Conservation (phyloP, 1,140 invertebrate species). For the Brachionus manjavacas region DNA sequence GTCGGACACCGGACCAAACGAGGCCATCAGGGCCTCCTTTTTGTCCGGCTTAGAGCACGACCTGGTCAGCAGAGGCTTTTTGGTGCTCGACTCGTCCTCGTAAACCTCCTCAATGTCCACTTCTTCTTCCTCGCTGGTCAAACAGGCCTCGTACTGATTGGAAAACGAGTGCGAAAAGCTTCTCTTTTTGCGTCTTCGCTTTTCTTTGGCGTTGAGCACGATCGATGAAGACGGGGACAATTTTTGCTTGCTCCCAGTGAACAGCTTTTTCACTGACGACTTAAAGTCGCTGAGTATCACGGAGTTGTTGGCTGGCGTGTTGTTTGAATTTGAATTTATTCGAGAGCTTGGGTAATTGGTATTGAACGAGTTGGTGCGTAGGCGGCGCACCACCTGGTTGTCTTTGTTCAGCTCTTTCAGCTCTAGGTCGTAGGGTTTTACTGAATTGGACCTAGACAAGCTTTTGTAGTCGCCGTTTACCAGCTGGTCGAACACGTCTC, state of each 20-base stretch:
- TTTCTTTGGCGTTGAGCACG: neutral
- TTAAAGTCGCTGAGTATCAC: neutral
- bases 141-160: neutral
- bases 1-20: neutral
- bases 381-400: neutral
- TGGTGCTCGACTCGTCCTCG: neutral
- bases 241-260: neutral
- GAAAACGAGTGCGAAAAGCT: neutral
- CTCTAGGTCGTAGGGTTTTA: neutral
- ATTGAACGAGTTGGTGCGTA: slow-evolving; percentile 10
- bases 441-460: neutral
- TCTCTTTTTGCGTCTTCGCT: neutral
- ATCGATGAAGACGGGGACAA: neutral
- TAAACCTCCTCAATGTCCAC: neutral
- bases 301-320: neutral
- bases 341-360: neutral
- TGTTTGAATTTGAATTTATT: neutral
- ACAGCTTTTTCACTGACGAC: neutral
- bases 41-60: neutral
- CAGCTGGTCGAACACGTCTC: neutral
- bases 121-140: neutral
- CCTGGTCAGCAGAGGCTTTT: neutral
- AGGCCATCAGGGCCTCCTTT: neutral
- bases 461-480: slow-evolving; percentile 21
- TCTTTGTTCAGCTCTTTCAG: neutral